Evolutionary conservation across 2,113 vertebrate species (phyloP).

Genomic region (Ceuthmochares aereus): DNA sequence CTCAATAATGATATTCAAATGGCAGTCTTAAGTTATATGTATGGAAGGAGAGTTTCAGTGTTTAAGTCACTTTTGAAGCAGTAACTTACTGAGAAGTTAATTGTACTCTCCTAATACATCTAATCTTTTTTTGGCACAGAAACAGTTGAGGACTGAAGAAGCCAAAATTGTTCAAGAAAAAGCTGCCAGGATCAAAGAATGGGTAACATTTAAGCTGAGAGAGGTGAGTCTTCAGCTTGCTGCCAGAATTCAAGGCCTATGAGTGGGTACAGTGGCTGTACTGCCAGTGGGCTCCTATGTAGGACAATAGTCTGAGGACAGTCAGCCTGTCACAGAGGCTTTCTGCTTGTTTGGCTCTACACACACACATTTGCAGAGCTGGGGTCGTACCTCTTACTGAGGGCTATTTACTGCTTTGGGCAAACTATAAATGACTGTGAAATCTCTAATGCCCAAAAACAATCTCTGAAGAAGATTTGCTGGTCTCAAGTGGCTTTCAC

Average conservation of each 20-base stretch:
- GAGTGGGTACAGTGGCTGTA: not conserved
- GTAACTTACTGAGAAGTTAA: not conserved
- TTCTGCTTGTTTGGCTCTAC: not conserved
- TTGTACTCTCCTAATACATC: not conserved
- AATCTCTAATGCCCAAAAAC: not conserved
- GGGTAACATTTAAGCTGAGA: conserved; percentile 91
- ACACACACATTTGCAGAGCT: not conserved
- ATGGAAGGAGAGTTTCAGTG: not conserved
- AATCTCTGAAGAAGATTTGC: not conserved
- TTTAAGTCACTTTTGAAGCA: not conserved
- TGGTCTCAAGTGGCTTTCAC: not conserved
- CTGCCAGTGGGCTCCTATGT: not conserved
- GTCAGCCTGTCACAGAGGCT: not conserved
- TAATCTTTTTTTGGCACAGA: conserved; percentile 75
- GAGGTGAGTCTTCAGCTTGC: conserved; percentile 80
- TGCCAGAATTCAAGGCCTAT: not conserved
- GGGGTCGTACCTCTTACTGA: not conserved
- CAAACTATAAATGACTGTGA: not conserved
- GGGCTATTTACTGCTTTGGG: not conserved
- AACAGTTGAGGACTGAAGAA: conserved; percentile 89
- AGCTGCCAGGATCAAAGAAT: conserved; percentile 96
- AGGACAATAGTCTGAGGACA: not conserved
- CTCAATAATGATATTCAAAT: not conserved
- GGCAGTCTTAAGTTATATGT: not conserved
- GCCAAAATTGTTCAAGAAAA: conserved; percentile 93